These are phyloP conservation scores for Mongoloraphidia duomilia DNA, from an alignment of 2,888 invertebrate genomes.

Conservation along the genomic window DNA sequence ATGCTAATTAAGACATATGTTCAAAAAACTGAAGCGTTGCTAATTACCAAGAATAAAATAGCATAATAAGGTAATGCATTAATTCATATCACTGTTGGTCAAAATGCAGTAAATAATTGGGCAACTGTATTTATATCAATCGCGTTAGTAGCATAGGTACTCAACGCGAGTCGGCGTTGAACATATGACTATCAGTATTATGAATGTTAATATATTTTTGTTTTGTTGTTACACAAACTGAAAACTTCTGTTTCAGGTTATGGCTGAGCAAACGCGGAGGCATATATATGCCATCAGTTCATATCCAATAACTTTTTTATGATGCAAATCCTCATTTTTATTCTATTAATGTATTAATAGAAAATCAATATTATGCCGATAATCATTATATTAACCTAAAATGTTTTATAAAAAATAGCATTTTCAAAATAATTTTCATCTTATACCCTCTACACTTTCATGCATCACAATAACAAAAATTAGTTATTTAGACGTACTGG, in stretches of 20 bases:
- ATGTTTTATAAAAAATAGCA: background rate
- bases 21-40: background rate
- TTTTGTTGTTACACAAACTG: background rate
- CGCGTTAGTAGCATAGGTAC: no score
- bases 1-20: background rate
- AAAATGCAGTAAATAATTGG: no score
- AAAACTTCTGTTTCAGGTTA: slow-evolving; percentile 35
- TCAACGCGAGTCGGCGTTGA: background rate
- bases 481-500: no score
- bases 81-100: no score
- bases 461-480: no score
- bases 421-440: no score
- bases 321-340: no score
- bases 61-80: background rate
- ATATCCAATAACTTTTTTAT: slow-evolving; percentile 24
- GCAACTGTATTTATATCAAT: no score
- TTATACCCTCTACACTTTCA: no score
- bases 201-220: background rate
- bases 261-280: slow-evolving; percentile 48
- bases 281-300: slow-evolving; percentile 25
- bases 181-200: background rate
- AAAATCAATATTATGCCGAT: background rate
- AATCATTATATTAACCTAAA: background rate
- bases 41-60: background rate
- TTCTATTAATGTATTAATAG: background rate